Base-by-base conservation (phyloP, 1,140 invertebrate genomes). In the Diorhabda sublineata region DNA sequence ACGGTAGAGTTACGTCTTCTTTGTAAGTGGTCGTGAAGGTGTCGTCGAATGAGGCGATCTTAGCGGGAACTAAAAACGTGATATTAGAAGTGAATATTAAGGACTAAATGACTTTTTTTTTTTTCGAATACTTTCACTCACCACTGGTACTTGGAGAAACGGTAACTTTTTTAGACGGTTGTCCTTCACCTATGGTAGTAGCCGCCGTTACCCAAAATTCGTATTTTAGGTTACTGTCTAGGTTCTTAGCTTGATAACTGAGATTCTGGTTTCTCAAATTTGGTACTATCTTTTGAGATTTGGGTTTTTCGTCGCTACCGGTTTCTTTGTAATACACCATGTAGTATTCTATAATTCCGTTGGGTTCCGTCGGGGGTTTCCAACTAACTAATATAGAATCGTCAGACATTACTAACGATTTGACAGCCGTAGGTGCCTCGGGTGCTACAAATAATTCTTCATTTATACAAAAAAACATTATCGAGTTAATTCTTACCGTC, bases 121-220 rank as follows among this genome's bases (percentile, higher is more conserved):
- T 26, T 64, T 44, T 58, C 26, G 26, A 26, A 26, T 26, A 26
- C 1, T 26, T 26, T 26, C 26, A 74, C 72, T 73, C 81, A 92
- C 91, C 90, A 86, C 92, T 91, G 71, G 88, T 89, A 71, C 89
- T 93, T 42, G 93, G 92, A 75, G 91, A 90, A 67, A 94, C 87
- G 5, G 89, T 89, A 52, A 94, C 93, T 64, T 91, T 91, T 75
- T 93, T 92, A 42, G 93, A 95, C 57, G 91, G 87, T 83, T 94
- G 91, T 56, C 95, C 94, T 87, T 97, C 95, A 4, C 95, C 95
- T 76, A 96, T 95, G 69, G 92, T 91, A 0, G 95, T 97, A 60
- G 92, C 94, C 56, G 94, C 94, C 8, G 94, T 96, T 0, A 97
- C 94, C 94, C 94, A 97, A 82, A 97, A 96, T 80, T 96, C 93